Evolutionary conservation across 2,113 vertebrate genomes (phyloP).

Genomic region (Rhadina sibilatrix): DNA sequence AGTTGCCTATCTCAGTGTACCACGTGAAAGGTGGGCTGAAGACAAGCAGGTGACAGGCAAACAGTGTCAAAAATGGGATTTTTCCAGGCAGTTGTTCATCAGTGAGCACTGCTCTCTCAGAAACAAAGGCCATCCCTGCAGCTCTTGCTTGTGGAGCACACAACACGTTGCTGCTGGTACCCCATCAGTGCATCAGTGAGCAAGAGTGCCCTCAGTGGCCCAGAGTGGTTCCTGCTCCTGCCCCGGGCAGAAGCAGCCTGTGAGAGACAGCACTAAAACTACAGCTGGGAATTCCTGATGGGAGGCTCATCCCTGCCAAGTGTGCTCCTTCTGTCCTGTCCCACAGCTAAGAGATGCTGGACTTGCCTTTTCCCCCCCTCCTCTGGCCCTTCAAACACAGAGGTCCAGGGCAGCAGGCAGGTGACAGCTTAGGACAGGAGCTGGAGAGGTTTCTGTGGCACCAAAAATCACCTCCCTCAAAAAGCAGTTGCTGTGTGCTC

Average conservation of each 20-base stretch:
- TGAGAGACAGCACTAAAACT: not conserved
- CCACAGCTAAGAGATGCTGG: not conserved
- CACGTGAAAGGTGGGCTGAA: not conserved
- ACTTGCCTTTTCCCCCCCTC: not conserved
- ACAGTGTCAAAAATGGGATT: not conserved
- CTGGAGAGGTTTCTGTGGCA: not conserved
- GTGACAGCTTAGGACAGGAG: not conserved
- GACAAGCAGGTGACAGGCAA: not conserved
- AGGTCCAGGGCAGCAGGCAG: not conserved
- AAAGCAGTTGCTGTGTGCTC: not conserved
- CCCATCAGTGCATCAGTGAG: not conserved
- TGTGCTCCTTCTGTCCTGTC: not conserved
- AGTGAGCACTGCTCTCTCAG: not conserved
- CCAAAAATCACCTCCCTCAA: not conserved
- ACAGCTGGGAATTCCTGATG: not conserved
- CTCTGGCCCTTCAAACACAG: not conserved
- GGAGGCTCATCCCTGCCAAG: not conserved
- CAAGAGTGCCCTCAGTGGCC: accelerated
- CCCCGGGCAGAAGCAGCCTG: not conserved
- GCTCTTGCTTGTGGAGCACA: not conserved
- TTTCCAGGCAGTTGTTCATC: not conserved
- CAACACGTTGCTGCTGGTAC: not conserved
- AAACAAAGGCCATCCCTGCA: not conserved
- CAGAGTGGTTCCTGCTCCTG: accelerated
- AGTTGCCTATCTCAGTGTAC: accelerated